phyloP scores from a whole-genome alignment of 2,113 vertebrate species.

The Anolis sagrei region DNA sequence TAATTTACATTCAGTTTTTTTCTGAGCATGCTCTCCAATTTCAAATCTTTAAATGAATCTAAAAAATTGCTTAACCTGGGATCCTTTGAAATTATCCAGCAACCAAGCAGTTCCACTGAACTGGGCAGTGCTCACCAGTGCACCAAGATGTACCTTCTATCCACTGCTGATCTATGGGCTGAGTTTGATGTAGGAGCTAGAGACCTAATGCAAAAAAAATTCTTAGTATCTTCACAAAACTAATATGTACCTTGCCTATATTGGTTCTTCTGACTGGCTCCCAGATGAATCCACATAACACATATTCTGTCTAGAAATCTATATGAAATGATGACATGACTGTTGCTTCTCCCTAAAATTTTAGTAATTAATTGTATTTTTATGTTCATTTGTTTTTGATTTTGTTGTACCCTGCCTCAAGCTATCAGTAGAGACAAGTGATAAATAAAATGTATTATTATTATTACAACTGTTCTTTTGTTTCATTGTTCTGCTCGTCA shows the following conservation, averaged over 20 bases:
- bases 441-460: no score
- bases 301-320: neutral
- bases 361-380: no score
- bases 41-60: neutral
- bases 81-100: neutral
- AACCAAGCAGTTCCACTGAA: neutral
- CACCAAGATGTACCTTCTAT: neutral
- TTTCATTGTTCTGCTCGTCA: neutral
- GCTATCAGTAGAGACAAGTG: no score
- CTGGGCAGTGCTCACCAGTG: neutral
- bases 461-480: neutral
- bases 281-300: no score
- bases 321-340: neutral
- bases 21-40: neutral
- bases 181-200: neutral
- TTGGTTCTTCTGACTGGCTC: neutral
- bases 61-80: neutral
- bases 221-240: neutral
- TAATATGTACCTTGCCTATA: neutral
- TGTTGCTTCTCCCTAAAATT: neutral
- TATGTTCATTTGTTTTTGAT: no score
- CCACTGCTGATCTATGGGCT: neutral
- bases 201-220: neutral
- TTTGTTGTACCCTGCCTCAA: no score
- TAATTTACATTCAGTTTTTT: neutral